Evolutionary conservation across 1,140 invertebrate genomes (phyloP).

Genomic region (Colletes latitarsis): DNA sequence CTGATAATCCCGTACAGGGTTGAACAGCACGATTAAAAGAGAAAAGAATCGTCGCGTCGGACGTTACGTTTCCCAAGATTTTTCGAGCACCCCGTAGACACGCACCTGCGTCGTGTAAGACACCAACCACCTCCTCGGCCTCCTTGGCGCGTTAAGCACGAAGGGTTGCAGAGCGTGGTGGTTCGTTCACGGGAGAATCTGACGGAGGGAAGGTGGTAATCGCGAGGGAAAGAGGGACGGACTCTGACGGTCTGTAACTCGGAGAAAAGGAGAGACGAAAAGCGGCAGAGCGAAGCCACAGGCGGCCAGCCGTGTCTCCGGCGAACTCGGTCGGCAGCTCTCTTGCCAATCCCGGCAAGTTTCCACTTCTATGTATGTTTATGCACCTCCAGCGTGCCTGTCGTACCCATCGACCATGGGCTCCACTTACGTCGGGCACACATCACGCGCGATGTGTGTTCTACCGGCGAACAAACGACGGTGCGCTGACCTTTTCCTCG

Average conservation of each 20-base stretch:
- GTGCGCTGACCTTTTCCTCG: constrained; percentile 62
- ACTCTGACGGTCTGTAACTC: background rate
- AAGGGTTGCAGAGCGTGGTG: constrained; percentile 58
- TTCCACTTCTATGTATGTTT: constrained; percentile 70
- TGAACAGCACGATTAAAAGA: too few species aligned
- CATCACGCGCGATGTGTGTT: constrained; percentile 63
- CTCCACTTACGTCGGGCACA: constrained; percentile 63
- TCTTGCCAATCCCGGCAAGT: constrained; percentile 57
- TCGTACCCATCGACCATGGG: constrained; percentile 50
- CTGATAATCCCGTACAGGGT: too few species aligned
- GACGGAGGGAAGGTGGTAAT: constrained; percentile 44
- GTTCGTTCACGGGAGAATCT: constrained; percentile 35
- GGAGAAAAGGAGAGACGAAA: constrained; percentile 66
- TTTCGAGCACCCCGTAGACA: constrained; percentile 51
- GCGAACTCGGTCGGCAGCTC: constrained; percentile 63
- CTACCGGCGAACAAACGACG: constrained; percentile 42
- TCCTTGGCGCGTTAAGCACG: constrained; percentile 19
- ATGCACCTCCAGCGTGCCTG: constrained; percentile 54
- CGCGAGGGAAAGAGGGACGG: constrained; percentile 26
- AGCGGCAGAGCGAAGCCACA: constrained; percentile 74
- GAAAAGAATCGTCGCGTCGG: too few species aligned
- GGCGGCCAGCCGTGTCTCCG: constrained; percentile 76
- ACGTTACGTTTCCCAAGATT: too few species aligned
- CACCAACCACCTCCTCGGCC: constrained; percentile 19
- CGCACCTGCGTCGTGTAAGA: constrained; percentile 47